These are phyloP conservation scores for Eleginops maclovinus DNA, from an alignment of 2,113 vertebrate species.

Conservation along the genomic window DNA sequence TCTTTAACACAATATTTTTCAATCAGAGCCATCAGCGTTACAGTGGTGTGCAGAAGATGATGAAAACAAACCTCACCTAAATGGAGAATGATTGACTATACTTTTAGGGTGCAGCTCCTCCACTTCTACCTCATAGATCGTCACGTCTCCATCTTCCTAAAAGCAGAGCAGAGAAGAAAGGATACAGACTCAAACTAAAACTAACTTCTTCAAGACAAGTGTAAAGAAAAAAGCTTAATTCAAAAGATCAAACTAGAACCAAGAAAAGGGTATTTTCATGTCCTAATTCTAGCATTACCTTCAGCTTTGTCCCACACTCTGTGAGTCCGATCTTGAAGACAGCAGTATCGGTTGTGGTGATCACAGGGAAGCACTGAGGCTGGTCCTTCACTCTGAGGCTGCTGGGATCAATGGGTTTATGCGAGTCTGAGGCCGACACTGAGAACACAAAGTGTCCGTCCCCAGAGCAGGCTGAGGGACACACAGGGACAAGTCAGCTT, in stretches of 20 bases:
- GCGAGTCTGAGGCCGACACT: slow-evolving; percentile 53
- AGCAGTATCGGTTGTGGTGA: slow-evolving; percentile 55
- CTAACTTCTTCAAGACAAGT: not conserved
- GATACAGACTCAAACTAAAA: not conserved
- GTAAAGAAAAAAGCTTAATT: too few relatives aligned
- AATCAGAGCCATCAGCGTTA: not conserved
- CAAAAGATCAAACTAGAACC: not conserved
- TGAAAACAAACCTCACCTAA: slow-evolving; percentile 46
- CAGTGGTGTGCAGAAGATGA: not conserved
- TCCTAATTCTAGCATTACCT: slow-evolving; percentile 38
- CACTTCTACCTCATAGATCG: slow-evolving; percentile 74
- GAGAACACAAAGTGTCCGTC: slow-evolving; percentile 81
- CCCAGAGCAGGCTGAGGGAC: slow-evolving; percentile 73
- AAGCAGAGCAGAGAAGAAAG: not conserved
- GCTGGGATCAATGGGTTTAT: slow-evolving; percentile 42
- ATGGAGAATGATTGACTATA: slow-evolving; percentile 25
- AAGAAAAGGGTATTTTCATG: not conserved
- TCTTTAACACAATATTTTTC: too few relatives aligned
- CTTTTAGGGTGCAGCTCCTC: slow-evolving; percentile 27
- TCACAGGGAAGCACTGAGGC: slow-evolving; percentile 64
- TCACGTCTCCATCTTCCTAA: slow-evolving; percentile 59
- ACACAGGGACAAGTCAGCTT: not conserved
- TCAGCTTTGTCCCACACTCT: slow-evolving; percentile 73
- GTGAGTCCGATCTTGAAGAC: slow-evolving; percentile 75
- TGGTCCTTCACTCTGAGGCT: slow-evolving; percentile 66